Evolutionary conservation across 1,140 invertebrate genomes (phyloP), one percentile per base, ranked within the genome.

Genomic region (Nymphalis io): DNA sequence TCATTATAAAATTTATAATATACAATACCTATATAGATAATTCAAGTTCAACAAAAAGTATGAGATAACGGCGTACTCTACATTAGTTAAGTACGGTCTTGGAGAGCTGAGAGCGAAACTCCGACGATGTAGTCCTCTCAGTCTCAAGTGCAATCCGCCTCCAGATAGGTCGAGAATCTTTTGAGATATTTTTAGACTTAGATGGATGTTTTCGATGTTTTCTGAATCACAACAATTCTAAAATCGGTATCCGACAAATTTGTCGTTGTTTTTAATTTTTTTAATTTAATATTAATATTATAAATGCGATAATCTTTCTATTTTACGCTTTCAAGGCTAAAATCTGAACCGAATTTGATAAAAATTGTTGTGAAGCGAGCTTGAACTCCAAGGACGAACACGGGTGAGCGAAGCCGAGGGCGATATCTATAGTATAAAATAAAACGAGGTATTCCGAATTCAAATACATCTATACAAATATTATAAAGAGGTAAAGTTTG

Each of bases 91-190:
- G 60, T 61, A 61, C 46, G 23, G 46, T 46, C 20, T 48, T 27
- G 60, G 16, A 18, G 60, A 33, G 42, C 60, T n/a, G 42, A 61
- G 60, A 61, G 60, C 42, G 42, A 61, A 61, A 61, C 20, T 61
- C 60, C 60, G 48, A 61, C 60, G 48, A 46, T 33, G 60, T 61
- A 61, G 6, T 6, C 21, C 46, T 46, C 42, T 60, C 23, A 13
- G 46, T 42, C 27, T 61, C 21, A 42, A 61, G 60, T 46, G 59
- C 42, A 23, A 61, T 61, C 59, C 59, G 59, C 18, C 59, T 44
- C 21, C 10, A 61, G 40, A 61, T 42, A 21, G 39, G 40, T 61
- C 59, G 59, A 46, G 42, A 46, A 61, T 61, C 59, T 61, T 61
- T 61, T 46, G 42, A 46, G 40, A n/a, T 61, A 61, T 61, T 61